Percentiles rank a stretch among this genome's conserved stretches.
phyloP scores from a whole-genome alignment of 2,113 vertebrate species.

The Conger conger region DNA sequence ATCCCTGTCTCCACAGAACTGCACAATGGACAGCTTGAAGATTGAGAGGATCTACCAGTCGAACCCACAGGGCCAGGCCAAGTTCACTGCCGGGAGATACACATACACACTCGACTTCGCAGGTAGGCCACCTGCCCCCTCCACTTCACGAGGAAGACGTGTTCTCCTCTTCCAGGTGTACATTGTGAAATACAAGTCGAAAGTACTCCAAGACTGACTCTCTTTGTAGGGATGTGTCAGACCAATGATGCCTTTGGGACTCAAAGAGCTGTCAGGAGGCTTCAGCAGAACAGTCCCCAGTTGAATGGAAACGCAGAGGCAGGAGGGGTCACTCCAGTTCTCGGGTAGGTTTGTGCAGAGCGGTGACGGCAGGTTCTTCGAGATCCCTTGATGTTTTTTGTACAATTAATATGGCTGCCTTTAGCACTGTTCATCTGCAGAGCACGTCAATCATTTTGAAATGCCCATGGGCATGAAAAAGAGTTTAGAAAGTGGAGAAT shows the following conservation, averaged over 20 bases:
- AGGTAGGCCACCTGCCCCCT: slow-evolving; percentile 35
- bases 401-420: not conserved
- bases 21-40: slow-evolving; percentile 47
- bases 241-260: slow-evolving; percentile 41
- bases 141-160: not conserved
- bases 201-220: not conserved
- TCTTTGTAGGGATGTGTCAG: slow-evolving; percentile 55
- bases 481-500: no score
- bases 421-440: not conserved
- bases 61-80: slow-evolving; percentile 44
- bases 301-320: slow-evolving; percentile 32
- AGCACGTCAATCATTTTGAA: not conserved
- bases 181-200: not conserved
- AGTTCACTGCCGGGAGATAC: slow-evolving; percentile 33
- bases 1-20: slow-evolving; percentile 36
- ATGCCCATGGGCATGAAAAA: no score
- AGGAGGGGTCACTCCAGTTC: not conserved
- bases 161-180: not conserved
- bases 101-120: slow-evolving; percentile 53
- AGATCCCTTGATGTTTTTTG: not conserved
- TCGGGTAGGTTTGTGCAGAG: not conserved
- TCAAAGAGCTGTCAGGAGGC: slow-evolving; percentile 47
- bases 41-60: slow-evolving; percentile 56
- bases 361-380: not conserved
- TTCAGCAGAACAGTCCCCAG: not conserved